phyloP scores from a whole-genome alignment of 2,888 invertebrate species.

The Acanthosepion pharaonis region DNA sequence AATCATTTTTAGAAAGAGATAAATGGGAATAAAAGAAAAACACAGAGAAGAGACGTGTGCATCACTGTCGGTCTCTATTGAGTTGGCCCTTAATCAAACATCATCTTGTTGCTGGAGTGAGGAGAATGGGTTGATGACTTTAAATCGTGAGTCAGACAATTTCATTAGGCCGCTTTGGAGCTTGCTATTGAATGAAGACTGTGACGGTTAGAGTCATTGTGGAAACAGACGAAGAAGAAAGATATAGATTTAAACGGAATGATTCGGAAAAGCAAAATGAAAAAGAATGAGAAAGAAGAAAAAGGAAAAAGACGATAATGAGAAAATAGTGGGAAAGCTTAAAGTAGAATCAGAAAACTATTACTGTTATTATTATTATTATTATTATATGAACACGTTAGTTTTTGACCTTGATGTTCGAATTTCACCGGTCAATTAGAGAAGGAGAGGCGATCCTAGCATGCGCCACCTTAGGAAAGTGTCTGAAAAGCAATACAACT shows the following conservation, averaged over 20 bases:
- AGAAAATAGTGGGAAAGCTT: too few relatives aligned
- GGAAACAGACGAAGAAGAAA: not conserved
- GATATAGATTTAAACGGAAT: not conserved
- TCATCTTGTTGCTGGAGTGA: not conserved
- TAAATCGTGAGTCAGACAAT: not conserved
- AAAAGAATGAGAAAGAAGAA: too few relatives aligned
- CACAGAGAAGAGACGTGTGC: not conserved
- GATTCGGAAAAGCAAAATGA: too few relatives aligned
- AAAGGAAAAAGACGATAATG: too few relatives aligned
- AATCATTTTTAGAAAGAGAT: slow-evolving; percentile 33
- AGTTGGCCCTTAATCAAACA: not conserved
- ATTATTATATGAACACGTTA: too few relatives aligned
- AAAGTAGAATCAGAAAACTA: not conserved
- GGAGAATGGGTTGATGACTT: not conserved
- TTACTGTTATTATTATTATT: too few relatives aligned
- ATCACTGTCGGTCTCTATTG: not conserved
- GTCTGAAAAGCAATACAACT: too few relatives aligned
- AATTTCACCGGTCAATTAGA: too few relatives aligned
- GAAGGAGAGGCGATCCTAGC: too few relatives aligned
- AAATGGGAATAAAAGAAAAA: not conserved
- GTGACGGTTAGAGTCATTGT: not conserved
- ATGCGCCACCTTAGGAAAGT: too few relatives aligned
- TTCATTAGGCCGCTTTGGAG: not conserved
- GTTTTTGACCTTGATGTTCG: too few relatives aligned
- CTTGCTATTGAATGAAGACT: not conserved